Percentiles rank a stretch among this genome's conserved stretches.
Conservation (phyloP, 2,113 vertebrate species). For the Phrynocephalus versicolor region DNA sequence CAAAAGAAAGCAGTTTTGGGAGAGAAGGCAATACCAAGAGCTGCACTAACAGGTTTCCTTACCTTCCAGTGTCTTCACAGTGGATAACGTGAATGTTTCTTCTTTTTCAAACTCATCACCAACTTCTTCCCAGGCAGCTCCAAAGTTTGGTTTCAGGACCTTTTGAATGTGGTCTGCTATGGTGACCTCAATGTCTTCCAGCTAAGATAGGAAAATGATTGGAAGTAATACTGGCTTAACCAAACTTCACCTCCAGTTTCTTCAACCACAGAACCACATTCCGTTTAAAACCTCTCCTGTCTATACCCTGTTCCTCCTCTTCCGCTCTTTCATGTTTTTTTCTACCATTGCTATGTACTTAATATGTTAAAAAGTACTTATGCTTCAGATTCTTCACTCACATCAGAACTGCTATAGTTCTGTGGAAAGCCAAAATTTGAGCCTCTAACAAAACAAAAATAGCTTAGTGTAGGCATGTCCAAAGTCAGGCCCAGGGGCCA, state of each 20-base stretch:
- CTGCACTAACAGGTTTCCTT: slow-evolving; percentile 18
- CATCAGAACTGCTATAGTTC: neutral
- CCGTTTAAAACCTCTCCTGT: neutral
- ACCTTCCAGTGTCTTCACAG: slow-evolving; percentile 83
- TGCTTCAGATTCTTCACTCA: neutral
- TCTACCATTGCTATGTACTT: neutral
- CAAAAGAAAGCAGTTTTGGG: neutral
- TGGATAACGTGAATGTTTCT: slow-evolving; percentile 82
- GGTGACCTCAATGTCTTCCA: slow-evolving; percentile 83
- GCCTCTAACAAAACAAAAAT: slow-evolving; percentile 1
- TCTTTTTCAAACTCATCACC: slow-evolving; percentile 83
- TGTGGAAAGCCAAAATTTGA: neutral
- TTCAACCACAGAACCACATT: neutral
- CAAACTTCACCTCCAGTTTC: neutral
- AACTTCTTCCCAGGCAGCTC: slow-evolving; percentile 84
- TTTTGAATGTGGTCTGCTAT: slow-evolving; percentile 83
- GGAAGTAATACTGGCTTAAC: neutral
- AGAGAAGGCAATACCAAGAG: neutral
- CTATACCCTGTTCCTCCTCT: neutral
- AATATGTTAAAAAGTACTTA: neutral
- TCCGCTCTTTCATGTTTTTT: too few relatives aligned
- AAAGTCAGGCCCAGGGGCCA: too few relatives aligned
- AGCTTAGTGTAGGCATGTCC: too few relatives aligned
- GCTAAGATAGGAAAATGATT: slow-evolving; percentile 61
- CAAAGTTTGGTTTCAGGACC: slow-evolving; percentile 82